phyloP scores from a whole-genome alignment of 1,140 invertebrate species.

The Leptinotarsa lineolata region DNA sequence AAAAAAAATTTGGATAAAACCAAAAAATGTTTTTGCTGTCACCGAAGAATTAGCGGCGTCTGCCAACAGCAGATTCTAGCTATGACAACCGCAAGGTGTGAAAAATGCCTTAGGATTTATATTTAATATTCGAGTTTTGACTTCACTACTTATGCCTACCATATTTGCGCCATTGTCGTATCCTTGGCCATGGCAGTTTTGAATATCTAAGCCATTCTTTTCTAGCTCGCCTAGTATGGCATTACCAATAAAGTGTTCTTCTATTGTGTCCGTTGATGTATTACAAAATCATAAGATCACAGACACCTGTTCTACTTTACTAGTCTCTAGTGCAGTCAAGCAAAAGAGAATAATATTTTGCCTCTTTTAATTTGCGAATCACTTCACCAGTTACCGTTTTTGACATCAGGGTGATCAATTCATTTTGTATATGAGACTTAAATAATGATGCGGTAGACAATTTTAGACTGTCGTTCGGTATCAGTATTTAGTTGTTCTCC shows the following conservation, averaged over 20 bases:
- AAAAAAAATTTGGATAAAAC: conserved; percentile 31
- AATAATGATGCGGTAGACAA: too few species aligned
- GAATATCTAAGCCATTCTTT: conserved; percentile 36
- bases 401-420: conserved; percentile 34
- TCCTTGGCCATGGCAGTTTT: conserved; percentile 38
- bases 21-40: conserved; percentile 36
- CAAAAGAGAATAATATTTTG: conserved; percentile 44
- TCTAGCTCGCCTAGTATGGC: conserved; percentile 36
- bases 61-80: conserved; percentile 32
- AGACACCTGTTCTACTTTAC: conserved; percentile 43
- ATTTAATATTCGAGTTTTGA: conserved; percentile 41
- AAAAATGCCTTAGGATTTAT: conserved; percentile 42
- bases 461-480: too few species aligned
- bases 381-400: conserved; percentile 41
- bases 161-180: conserved; percentile 42
- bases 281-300: conserved; percentile 39
- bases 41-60: conserved; percentile 34
- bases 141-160: conserved; percentile 36
- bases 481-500: too few species aligned
- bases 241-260: conserved; percentile 11
- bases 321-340: conserved; percentile 35
- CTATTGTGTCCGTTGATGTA: too few species aligned
- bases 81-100: conserved; percentile 42
- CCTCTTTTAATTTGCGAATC: conserved; percentile 40
- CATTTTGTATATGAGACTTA: too few species aligned